These are phyloP conservation scores for Pomatostomus ruficeps DNA, from an alignment of 2,113 vertebrate genomes.

Conservation along the genomic window DNA sequence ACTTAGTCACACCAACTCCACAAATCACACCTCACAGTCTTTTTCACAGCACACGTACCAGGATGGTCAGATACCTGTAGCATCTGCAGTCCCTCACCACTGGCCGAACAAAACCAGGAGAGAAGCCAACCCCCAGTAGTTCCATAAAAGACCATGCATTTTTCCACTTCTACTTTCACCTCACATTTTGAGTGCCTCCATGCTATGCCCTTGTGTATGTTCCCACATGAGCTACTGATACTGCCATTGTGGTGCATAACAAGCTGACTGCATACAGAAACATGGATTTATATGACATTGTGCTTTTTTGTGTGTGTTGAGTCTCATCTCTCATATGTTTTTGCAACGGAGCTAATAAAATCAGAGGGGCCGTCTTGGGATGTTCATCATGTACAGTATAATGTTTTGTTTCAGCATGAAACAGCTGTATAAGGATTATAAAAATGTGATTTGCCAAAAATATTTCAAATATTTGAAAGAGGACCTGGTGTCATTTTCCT, in stretches of 20 bases:
- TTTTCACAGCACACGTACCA: neutral
- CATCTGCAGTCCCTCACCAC: neutral
- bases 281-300: neutral
- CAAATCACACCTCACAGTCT: neutral
- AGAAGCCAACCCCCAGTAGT: neutral
- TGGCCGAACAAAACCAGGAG: neutral
- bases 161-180: neutral
- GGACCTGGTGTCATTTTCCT: constrained; percentile 46
- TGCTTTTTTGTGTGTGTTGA: neutral
- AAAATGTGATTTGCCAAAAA: constrained; percentile 46
- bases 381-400: neutral
- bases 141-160: neutral
- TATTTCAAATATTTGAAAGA: constrained; percentile 55
- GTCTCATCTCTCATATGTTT: neutral
- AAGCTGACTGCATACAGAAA: neutral
- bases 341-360: constrained; percentile 26
- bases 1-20: neutral
- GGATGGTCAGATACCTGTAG: neutral
- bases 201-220: neutral
- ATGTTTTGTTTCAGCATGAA: constrained; percentile 2
- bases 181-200: neutral
- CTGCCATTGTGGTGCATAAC: neutral
- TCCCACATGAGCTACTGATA: neutral
- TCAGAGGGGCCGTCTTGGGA: neutral
- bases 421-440: constrained; percentile 23